Conservation (phyloP, 2,113 vertebrate species). For the Cacatua alba region DNA sequence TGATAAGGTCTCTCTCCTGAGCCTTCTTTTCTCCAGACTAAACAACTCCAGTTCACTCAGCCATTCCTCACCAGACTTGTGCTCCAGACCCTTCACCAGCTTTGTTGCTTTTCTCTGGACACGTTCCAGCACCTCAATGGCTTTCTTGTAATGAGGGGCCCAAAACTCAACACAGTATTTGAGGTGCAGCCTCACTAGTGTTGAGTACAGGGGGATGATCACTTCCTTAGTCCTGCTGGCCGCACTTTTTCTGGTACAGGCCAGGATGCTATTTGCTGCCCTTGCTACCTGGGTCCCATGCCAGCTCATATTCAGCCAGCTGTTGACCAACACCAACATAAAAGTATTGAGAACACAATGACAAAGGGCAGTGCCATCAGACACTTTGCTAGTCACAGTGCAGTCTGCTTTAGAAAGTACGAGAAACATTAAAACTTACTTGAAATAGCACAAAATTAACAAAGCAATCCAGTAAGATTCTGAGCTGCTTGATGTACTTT, state of each 20-base stretch:
- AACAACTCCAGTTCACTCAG: not conserved
- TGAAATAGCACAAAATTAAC: not conserved
- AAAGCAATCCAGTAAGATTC: not conserved
- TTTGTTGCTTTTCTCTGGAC: not conserved
- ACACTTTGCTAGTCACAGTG: not conserved
- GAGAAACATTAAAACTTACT: not conserved
- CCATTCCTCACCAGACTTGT: not conserved
- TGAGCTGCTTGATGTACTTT: not conserved
- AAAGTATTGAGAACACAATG: not conserved
- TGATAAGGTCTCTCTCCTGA: rapidly evolving
- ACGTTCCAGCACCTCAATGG: not conserved
- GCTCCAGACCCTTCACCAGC: not conserved
- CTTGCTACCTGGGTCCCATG: not conserved
- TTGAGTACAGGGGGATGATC: not conserved
- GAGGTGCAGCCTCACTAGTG: not conserved
- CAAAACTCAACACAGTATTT: not conserved
- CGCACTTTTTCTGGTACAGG: not conserved
- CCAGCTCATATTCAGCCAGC: rapidly evolving
- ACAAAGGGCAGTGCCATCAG: constrained; percentile 2
- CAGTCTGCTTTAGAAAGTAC: not conserved
- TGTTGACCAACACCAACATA: not conserved
- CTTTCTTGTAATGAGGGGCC: not conserved
- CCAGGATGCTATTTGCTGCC: not conserved
- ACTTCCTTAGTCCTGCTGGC: not conserved
- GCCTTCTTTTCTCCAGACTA: not conserved